Conservation (phyloP, 1,140 invertebrate genomes). For the Chymomyza costata region DNA sequence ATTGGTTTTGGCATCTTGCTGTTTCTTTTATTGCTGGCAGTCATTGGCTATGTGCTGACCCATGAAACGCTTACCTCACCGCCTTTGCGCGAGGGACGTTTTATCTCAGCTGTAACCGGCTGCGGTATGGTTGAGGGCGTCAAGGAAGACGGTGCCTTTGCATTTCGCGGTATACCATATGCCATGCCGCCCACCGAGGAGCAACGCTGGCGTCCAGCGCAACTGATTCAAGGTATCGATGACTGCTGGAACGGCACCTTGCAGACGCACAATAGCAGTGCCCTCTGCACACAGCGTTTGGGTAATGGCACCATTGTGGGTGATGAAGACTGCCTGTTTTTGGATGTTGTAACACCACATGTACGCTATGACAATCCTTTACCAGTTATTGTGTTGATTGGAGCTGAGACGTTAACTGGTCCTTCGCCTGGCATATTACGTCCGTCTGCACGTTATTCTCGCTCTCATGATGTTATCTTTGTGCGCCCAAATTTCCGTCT, state of each 20-base stretch:
- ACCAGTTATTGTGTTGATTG: slow-evolving; percentile 88
- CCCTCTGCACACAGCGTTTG: slow-evolving; percentile 82
- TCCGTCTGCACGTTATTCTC: slow-evolving; percentile 81
- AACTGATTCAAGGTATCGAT: slow-evolving; percentile 80
- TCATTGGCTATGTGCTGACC: slow-evolving; percentile 80
- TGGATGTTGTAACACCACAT: slow-evolving; percentile 86
- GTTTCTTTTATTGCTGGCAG: slow-evolving; percentile 80
- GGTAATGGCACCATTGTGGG: slow-evolving; percentile 81
- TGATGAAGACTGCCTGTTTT: slow-evolving; percentile 86
- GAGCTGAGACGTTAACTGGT: slow-evolving; percentile 84
- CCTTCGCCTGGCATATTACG: slow-evolving; percentile 81
- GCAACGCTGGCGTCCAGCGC: slow-evolving; percentile 83
- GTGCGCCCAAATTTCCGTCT: slow-evolving; percentile 88
- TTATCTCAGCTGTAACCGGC: slow-evolving; percentile 82
- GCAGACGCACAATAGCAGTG: slow-evolving; percentile 80
- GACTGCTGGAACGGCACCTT: slow-evolving; percentile 89
- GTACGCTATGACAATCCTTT: slow-evolving; percentile 83
- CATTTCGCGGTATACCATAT: slow-evolving; percentile 91
- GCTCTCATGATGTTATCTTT: slow-evolving; percentile 87
- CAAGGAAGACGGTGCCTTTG: slow-evolving; percentile 84
- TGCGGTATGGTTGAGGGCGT: slow-evolving; percentile 88
- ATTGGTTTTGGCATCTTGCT: slow-evolving; percentile 77
- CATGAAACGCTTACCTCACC: slow-evolving; percentile 76
- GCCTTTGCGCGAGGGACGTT: slow-evolving; percentile 82
- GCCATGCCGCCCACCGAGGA: slow-evolving; percentile 85